These are phyloP conservation scores for Triplophysa dalaica DNA, from an alignment of 2,113 vertebrate species.

Conservation along the genomic window DNA sequence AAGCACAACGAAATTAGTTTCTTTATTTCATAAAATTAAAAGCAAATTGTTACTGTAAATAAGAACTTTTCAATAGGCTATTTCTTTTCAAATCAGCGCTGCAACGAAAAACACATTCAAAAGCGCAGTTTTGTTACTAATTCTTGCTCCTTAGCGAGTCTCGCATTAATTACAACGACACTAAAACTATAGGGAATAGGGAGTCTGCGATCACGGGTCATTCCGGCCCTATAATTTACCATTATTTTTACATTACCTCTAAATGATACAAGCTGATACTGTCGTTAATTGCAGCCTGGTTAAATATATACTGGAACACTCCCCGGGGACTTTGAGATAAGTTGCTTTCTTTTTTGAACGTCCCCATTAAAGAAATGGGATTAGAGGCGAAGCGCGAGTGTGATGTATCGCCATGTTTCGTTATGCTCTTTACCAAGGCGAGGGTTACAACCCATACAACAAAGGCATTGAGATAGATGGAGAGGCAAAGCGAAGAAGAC, in stretches of 20 bases:
- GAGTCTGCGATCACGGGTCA: constrained; percentile 93
- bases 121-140: constrained; percentile 78
- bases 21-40: not conserved
- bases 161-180: constrained; percentile 92
- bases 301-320: constrained; percentile 91
- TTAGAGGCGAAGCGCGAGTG: constrained; percentile 93
- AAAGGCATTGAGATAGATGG: constrained; percentile 99
- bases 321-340: constrained; percentile 85
- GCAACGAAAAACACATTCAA: constrained; percentile 71
- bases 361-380: constrained; percentile 98
- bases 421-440: constrained; percentile 93
- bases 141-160: constrained; percentile 73
- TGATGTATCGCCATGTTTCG: constrained; percentile 98
- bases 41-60: not conserved
- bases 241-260: constrained; percentile 99
- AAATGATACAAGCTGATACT: constrained; percentile 99
- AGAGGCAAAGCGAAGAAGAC: constrained; percentile 91
- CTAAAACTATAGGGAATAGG: constrained; percentile 90
- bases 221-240: constrained; percentile 98
- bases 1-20: not conserved
- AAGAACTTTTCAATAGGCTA: constrained; percentile 67
- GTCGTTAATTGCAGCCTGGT: constrained; percentile 99
- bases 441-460: constrained; percentile 96
- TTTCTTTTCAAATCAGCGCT: constrained; percentile 78
- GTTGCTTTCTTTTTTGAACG: constrained; percentile 81